A percentile compares a stretch with the other conserved stretches of the same genome.
Conservation (phyloP, 1,140 invertebrate species). For the Leptinotarsa texana region DNA sequence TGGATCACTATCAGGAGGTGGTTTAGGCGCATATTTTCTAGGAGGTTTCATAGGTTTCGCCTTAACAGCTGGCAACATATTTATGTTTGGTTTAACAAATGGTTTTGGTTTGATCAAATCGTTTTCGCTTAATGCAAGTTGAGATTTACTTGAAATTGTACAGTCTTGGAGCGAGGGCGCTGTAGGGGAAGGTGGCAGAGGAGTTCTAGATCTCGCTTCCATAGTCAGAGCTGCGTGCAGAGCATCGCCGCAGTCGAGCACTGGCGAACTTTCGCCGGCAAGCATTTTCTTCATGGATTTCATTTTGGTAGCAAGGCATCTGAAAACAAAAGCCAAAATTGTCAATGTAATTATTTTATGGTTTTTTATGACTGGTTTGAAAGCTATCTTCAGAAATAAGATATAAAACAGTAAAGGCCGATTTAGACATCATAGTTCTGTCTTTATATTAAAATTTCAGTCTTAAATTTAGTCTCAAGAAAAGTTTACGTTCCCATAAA, state of each 20-base stretch:
- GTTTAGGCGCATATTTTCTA: slow-evolving; percentile 59
- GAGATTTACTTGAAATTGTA: slow-evolving; percentile 17
- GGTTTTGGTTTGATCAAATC: background rate
- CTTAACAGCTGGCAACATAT: slow-evolving; percentile 49
- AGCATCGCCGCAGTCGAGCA: slow-evolving; percentile 71
- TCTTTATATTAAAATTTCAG: no score
- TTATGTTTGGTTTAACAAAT: slow-evolving; percentile 42
- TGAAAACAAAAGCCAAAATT: slow-evolving; percentile 23
- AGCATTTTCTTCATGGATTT: slow-evolving; percentile 82
- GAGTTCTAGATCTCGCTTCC: slow-evolving; percentile 76
- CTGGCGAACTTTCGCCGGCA: slow-evolving; percentile 65
- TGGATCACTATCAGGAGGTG: background rate
- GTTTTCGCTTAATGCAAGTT: background rate
- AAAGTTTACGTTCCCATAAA: no score
- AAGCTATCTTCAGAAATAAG: no score
- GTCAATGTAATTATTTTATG: no score
- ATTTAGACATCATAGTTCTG: no score
- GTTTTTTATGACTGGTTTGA: no score
- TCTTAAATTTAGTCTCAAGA: no score
- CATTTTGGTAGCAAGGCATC: slow-evolving; percentile 77
- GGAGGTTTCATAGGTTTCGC: slow-evolving; percentile 70
- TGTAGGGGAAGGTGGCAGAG: slow-evolving; percentile 70
- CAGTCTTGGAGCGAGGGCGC: slow-evolving; percentile 46
- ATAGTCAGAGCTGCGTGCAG: slow-evolving; percentile 72
- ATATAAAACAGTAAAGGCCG: no score